phyloP scores from a whole-genome alignment of 2,888 invertebrate genomes.

The Exocentrus adspersus region DNA sequence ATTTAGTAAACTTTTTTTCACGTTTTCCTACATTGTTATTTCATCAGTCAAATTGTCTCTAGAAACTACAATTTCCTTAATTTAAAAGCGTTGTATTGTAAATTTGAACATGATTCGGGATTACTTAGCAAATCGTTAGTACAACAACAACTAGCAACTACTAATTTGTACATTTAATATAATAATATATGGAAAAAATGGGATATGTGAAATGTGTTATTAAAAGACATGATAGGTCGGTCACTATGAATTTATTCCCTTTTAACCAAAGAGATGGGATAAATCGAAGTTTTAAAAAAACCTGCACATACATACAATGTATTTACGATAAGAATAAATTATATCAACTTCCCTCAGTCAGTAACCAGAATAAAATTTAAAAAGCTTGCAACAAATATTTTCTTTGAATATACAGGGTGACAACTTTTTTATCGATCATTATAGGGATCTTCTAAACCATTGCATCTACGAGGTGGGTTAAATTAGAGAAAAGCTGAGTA shows the following conservation, averaged over 20 bases:
- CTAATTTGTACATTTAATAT: conserved; percentile 46
- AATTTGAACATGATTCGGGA: conserved; percentile 27
- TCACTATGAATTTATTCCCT: conserved; percentile 24
- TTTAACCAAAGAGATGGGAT: conserved; percentile 32
- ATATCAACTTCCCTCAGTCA: no score
- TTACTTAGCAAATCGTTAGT: conserved; percentile 27
- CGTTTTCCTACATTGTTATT: conserved; percentile 21
- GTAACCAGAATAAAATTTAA: no score
- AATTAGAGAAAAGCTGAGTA: no score
- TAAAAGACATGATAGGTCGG: conserved; percentile 16
- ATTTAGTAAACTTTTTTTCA: conserved; percentile 22
- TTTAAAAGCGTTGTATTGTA: conserved; percentile 25
- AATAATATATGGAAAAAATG: conserved; percentile 43
- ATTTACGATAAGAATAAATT: no score
- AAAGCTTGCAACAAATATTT: no score
- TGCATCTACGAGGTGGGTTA: no score
- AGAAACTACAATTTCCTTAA: conserved; percentile 26
- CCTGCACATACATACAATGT: no score
- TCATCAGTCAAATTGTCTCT: conserved; percentile 26
- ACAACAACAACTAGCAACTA: conserved; percentile 34
- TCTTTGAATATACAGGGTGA: no score
- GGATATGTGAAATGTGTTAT: conserved; percentile 45
- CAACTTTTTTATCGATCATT: no score
- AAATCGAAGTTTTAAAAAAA: conserved; percentile 24
- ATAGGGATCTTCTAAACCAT: no score